phyloP scores from a whole-genome alignment of 2,888 invertebrate genomes.

The Epinotia nisella region DNA sequence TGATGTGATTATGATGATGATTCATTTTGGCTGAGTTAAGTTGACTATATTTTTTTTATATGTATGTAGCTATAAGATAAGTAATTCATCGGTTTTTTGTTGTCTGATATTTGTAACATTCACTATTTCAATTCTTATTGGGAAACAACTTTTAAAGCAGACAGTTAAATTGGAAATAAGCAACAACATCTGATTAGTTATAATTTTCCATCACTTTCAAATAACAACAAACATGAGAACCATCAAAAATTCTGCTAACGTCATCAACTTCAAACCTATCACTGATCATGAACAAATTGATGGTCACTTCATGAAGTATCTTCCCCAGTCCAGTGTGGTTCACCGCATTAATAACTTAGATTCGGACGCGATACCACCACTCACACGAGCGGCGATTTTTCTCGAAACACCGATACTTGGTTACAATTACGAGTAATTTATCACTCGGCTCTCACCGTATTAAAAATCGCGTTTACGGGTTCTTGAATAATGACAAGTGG shows the following conservation, averaged over 20 bases:
- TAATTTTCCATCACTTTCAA: no score
- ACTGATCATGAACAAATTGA: background rate
- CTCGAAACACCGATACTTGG: conserved; percentile 65
- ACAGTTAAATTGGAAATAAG: no score
- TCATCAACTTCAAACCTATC: background rate
- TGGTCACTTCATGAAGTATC: conserved; percentile 8
- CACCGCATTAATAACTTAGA: conserved; percentile 44
- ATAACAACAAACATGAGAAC: background rate
- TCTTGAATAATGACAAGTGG: conserved; percentile 43
- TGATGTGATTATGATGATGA: no score
- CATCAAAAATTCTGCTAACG: background rate
- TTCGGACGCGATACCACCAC: conserved; percentile 39
- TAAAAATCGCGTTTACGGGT: conserved; percentile 43
- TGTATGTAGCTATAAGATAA: no score
- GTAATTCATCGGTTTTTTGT: no score
- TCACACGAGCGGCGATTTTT: conserved; percentile 66
- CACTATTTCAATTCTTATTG: no score
- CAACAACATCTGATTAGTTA: no score
- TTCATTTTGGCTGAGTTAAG: no score
- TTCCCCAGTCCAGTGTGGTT: conserved; percentile 28
- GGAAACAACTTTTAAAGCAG: no score
- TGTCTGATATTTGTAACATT: no score
- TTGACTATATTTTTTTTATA: no score
- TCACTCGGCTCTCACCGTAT: conserved; percentile 54
- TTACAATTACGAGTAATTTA: conserved; percentile 75